Evolutionary conservation across 2,888 invertebrate genomes (phyloP).

Genomic region (Clistopyga incitator): DNA sequence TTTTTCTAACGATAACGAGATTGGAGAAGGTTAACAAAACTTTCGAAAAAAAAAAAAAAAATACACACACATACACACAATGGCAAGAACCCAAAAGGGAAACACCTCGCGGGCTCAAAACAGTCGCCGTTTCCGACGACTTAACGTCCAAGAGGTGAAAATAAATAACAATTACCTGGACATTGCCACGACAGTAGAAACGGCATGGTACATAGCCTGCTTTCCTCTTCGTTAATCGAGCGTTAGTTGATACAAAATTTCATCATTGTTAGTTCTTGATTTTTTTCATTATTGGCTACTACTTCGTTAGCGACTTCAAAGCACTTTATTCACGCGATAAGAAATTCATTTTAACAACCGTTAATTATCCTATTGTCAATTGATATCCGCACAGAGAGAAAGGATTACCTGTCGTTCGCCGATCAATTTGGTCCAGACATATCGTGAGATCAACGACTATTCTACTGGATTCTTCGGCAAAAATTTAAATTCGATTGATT

Average conservation of each 20-base stretch:
- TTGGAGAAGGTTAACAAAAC: neutral
- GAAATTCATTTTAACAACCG: neutral
- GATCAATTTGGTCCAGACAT: too few relatives aligned
- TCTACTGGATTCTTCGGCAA: too few relatives aligned
- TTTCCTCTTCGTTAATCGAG: conserved; percentile 86
- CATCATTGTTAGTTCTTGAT: conserved; percentile 31
- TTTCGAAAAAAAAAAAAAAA: neutral
- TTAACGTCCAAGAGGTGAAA: conserved; percentile 72
- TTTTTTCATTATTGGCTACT: conserved; percentile 7
- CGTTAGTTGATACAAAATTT: conserved; percentile 53
- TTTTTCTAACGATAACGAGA: conserved; percentile 74
- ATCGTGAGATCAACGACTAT: too few relatives aligned
- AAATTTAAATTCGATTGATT: too few relatives aligned
- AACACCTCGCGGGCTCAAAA: neutral
- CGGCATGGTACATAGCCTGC: conserved; percentile 96
- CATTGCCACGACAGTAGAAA: conserved; percentile 96
- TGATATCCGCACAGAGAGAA: neutral
- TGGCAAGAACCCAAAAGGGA: too few relatives aligned
- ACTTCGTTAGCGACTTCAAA: neutral
- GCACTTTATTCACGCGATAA: neutral
- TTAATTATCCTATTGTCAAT: neutral
- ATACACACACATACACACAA: neutral
- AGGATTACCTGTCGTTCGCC: neutral
- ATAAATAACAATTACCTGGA: conserved; percentile 77
- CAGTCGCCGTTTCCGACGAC: conserved; percentile 83